Evolutionary conservation across 1,140 invertebrate genomes (phyloP), one percentile per base, ranked within the genome.

Genomic region (Laupala kohalensis): DNA sequence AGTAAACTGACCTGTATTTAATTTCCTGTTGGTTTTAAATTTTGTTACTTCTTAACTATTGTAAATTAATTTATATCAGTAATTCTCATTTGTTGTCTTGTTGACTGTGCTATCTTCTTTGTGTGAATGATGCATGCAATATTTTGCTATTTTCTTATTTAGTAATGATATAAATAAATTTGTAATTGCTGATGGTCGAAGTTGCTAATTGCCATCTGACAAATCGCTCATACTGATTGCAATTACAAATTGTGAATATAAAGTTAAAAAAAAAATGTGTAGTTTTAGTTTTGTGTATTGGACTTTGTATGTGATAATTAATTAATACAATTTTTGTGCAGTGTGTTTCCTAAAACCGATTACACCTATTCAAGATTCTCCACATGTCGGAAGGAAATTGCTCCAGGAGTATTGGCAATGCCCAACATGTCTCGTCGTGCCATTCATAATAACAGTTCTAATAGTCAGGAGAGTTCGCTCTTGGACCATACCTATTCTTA

Each of bases 391-490:
- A 87, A 90, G 73, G 89, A 90, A 79, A 82, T 92, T 72, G 89
- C 89, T 0, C 90, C 90, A 4, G 90, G 90, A 25, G 84, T 90
- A 72, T 82, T 92, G 72, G 89, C 89, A 24, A 90, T 92, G 83
- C 91, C 91, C 2, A 92, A 92, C 78, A 92, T 92, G 91, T 92
- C 90, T 0, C 84, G 90, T 19, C n/a, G n/a, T n/a, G n/a, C n/a
- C n/a, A n/a, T n/a, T n/a, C n/a, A n/a, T n/a, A n/a, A n/a, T n/a
- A n/a, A n/a, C n/a, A n/a, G n/a, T n/a, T n/a, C n/a, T n/a, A n/a
- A n/a, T n/a, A n/a, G n/a, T n/a, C n/a, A n/a, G n/a, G n/a, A n/a
- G n/a, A n/a, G n/a, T n/a, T n/a, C n/a, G n/a, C n/a, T n/a, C n/a
- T n/a, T n/a, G n/a, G n/a, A n/a, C n/a, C n/a, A n/a, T n/a, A n/a